Evolutionary conservation across 2,888 invertebrate genomes (phyloP).

Genomic region (Phengaris alcon): DNA sequence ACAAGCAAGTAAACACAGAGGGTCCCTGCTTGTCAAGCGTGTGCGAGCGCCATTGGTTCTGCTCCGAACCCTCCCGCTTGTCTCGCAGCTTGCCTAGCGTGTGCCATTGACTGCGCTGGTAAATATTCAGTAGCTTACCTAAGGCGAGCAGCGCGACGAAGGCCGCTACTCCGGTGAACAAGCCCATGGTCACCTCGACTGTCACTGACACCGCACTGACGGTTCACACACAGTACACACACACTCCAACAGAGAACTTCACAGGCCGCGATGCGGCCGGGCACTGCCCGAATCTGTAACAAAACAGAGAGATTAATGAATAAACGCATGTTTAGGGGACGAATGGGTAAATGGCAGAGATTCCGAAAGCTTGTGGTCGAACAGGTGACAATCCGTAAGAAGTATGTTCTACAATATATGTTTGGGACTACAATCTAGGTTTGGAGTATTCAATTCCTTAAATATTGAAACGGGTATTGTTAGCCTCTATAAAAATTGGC

Average conservation of each 20-base stretch:
- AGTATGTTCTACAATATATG: too few relatives aligned
- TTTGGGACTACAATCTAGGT: too few relatives aligned
- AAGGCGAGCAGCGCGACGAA: constrained; percentile 69
- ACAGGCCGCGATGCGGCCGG: constrained; percentile 71
- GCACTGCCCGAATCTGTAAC: constrained; percentile 71
- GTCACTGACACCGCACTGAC: constrained; percentile 62
- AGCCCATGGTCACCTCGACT: constrained; percentile 57
- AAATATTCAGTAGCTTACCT: constrained; percentile 52
- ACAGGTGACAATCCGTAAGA: not conserved
- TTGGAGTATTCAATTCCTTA: too few relatives aligned
- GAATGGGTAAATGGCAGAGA: not conserved
- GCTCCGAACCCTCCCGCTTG: too few relatives aligned
- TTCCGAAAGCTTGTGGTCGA: not conserved
- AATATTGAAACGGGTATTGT: too few relatives aligned
- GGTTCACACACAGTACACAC: constrained; percentile 55
- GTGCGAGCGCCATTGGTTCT: too few relatives aligned
- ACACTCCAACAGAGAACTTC: constrained; percentile 47
- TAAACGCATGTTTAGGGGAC: not conserved
- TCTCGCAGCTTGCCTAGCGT: not conserved
- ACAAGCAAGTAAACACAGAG: not conserved
- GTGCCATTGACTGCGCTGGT: not conserved
- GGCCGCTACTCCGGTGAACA: constrained; percentile 57
- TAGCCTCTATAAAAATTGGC: too few relatives aligned
- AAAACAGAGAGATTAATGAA: constrained; percentile 39
- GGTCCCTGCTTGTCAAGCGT: not conserved